These are phyloP conservation scores for Papilio glaucus DNA, from an alignment of 1,140 invertebrate genomes.

Conservation along the genomic window DNA sequence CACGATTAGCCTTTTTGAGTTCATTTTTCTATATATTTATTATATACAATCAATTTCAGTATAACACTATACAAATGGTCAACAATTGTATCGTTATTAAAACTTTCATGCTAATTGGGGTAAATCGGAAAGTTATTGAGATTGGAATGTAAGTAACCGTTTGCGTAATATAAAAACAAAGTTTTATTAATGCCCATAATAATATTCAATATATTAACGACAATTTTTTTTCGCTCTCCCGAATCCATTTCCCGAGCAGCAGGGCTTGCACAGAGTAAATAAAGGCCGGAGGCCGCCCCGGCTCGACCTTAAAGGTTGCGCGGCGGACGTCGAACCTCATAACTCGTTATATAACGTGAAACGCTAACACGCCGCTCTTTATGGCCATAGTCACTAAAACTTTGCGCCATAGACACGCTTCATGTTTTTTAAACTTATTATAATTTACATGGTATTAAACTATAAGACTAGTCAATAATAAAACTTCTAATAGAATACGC, in stretches of 20 bases:
- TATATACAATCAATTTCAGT: too few relatives aligned
- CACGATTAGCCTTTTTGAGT: too few relatives aligned
- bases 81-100: too few relatives aligned
- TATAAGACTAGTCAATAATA: neutral
- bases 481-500: too few relatives aligned
- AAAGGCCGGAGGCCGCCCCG: constrained; percentile 51
- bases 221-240: neutral
- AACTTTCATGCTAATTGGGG: too few relatives aligned
- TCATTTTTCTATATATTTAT: too few relatives aligned
- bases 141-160: too few relatives aligned
- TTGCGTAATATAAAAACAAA: too few relatives aligned
- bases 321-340: constrained; percentile 57
- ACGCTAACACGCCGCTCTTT: constrained; percentile 43
- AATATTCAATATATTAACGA: neutral
- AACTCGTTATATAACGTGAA: constrained; percentile 60
- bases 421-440: neutral
- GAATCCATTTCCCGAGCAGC: constrained; percentile 1
- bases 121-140: too few relatives aligned
- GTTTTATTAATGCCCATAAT: too few relatives aligned
- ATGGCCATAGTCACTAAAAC: constrained; percentile 46
- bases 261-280: constrained; percentile 41
- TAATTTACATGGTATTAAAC: neutral
- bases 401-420: constrained; percentile 36
- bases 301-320: constrained; percentile 67
- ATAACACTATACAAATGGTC: too few relatives aligned